Evolutionary conservation across 2,888 invertebrate genomes (phyloP).

Genomic region (Acanthopleura granulata): DNA sequence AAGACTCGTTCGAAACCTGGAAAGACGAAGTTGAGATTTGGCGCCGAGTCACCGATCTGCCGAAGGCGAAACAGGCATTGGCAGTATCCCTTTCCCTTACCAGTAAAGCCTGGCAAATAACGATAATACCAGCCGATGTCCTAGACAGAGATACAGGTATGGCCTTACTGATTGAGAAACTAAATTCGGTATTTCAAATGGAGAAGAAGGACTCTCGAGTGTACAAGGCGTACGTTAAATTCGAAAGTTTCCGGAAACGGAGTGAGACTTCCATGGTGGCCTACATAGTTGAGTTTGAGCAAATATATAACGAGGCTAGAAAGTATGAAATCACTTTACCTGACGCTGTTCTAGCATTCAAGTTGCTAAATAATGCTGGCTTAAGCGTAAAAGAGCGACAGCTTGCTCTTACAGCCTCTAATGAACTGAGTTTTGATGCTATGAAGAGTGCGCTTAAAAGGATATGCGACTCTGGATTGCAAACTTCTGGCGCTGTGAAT

Average conservation of each 20-base stretch:
- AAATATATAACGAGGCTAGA: neutral
- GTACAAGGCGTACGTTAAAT: neutral
- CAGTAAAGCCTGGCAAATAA: neutral
- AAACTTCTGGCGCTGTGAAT: neutral
- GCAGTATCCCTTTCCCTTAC: conserved; percentile 20
- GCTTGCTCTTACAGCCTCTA: neutral
- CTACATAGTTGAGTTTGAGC: conserved; percentile 21
- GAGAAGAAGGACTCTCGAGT: neutral
- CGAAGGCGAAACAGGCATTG: conserved; percentile 16
- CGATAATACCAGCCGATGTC: neutral
- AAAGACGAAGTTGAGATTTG: conserved; percentile 22
- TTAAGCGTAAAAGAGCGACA: conserved; percentile 6
- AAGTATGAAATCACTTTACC: conserved; percentile 18
- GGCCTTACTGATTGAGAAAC: neutral
- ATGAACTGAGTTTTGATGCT: neutral
- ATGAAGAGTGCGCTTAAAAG: neutral
- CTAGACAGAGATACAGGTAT: neutral
- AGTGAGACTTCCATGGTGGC: neutral
- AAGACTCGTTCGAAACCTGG: conserved; percentile 18
- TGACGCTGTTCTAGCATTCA: conserved; percentile 15
- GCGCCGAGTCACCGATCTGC: conserved; percentile 6
- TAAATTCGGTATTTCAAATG: neutral
- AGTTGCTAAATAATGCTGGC: conserved; percentile 7
- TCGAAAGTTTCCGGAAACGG: neutral
- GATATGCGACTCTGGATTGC: neutral